Evolutionary conservation across 53 echinoderm and acorn worm species (phyloP), one percentile per base, ranked within the genome.

Genomic region (Paracentrotus lividus): DNA sequence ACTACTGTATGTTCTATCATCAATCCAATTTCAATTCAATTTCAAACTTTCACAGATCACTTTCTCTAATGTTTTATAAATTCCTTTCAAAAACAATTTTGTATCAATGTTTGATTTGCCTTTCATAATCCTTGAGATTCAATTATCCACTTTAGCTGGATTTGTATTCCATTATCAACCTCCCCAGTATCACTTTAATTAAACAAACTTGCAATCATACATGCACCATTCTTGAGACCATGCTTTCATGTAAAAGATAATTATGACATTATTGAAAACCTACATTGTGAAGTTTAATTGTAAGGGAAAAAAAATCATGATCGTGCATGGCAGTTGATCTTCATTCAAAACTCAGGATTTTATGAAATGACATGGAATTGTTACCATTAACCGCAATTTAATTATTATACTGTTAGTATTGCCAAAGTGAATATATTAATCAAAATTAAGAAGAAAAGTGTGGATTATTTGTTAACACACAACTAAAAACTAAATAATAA

Each of bases 151-250:
- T n/a, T n/a, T n/a, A n/a, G n/a, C n/a, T n/a, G n/a, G n/a, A n/a
- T n/a, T n/a, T n/a, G n/a, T n/a, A n/a, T n/a, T n/a, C n/a, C n/a
- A n/a, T n/a, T n/a, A n/a, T n/a, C n/a, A n/a, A n/a, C n/a, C n/a
- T n/a, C n/a, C n/a, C n/a, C n/a, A n/a, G n/a, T n/a, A n/a, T n/a
- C n/a, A n/a, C n/a, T n/a, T n/a, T n/a, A 57, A 57, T 4, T 18
- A 0, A 57, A 57, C 18, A 4, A 10, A 52, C 68, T 56, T 88
- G 81, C 47, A 26, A 81, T 81, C n/a, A 45, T 81, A 24, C 81
- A 81, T 81, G 81, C 81, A 81, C 47, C 81, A 81, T 81, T 81
- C 81, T 81, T 18, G 10, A 81, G 26, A 45, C 26, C 47, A 81
- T 47, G 40, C 18, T 72, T 81, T 45, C 14, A 8, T 47, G n/a